Evolutionary conservation across 2,113 vertebrate genomes (phyloP), one percentile per base, ranked within the genome.

Genomic region (Psammodynastes pulverulentus): DNA sequence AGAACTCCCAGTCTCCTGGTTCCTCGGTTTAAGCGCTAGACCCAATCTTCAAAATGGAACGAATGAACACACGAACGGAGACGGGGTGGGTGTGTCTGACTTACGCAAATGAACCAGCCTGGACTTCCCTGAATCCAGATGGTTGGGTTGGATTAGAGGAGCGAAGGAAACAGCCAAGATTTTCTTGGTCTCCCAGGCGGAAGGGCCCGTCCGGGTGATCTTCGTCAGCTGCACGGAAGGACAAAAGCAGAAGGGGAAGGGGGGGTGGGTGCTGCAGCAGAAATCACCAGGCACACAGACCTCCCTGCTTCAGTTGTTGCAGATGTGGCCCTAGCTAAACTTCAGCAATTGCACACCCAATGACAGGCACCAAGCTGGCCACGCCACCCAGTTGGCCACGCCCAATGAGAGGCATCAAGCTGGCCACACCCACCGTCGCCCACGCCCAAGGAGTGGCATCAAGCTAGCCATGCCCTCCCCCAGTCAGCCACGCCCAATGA

Each of bases 161-260:
- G 99, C 99, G n/a, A 99, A 99, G 89, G 99, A 99, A 95, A 99
- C 99, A 23, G 99, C 99, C 94, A 99, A 98, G 93, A 99, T 99
- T 97, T 99, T 99, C 96, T 99, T 99, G n/a, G 98, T 99, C 96
- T 99, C 99, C 99, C 99, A 99, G 95, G 98, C 98, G 96, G 97
- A 98, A 88, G 96, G 96, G 12, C 98, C 98, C 1, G 97, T 99
- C 0, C 99, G 98, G 0, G 98, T 99, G 95, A 99, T 99, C 98
- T 99, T 99, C 26, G 99, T 99, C 95, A 99, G 92, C 99, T 99
- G 94, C 29, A 95, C 3, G 84, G 91, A 95, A 90, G 96, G 89
- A 93, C 93, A 94, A 90, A 93, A 96, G 3, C 58, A 91, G 52
- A 84, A 92, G 58, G 89, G 54, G 52, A 94, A 93, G 5, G 89